Evolutionary conservation across 2,888 invertebrate genomes (phyloP).

Genomic region (Lithophane ornitopus): DNA sequence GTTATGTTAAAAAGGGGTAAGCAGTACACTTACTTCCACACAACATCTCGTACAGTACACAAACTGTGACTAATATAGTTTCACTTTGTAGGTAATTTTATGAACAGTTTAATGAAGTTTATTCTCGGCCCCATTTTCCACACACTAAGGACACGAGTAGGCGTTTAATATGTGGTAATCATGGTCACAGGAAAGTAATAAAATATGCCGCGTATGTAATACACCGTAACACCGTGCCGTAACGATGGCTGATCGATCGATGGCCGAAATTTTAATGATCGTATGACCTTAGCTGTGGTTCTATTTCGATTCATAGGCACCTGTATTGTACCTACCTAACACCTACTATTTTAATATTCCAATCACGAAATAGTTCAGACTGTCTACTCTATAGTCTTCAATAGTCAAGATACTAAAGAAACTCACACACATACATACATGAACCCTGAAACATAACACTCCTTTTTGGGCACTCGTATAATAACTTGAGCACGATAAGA

Average conservation of each 20-base stretch:
- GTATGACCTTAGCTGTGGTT: slow-evolving; percentile 36
- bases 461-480: no score
- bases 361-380: slow-evolving; percentile 13
- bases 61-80: background rate
- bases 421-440: no score
- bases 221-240: slow-evolving; percentile 25
- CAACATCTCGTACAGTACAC: background rate
- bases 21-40: background rate
- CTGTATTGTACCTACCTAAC: slow-evolving; percentile 8
- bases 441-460: no score
- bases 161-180: slow-evolving; percentile 53
- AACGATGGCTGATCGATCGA: slow-evolving; percentile 53
- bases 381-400: background rate
- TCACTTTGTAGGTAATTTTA: slow-evolving; percentile 7
- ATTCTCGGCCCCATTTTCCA: slow-evolving; percentile 21
- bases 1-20: background rate
- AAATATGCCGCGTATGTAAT: slow-evolving; percentile 47
- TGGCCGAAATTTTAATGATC: slow-evolving; percentile 59
- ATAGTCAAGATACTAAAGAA: no score
- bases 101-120: slow-evolving; percentile 29
- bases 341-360: slow-evolving; percentile 37
- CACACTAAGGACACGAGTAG: slow-evolving; percentile 43
- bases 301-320: slow-evolving; percentile 38
- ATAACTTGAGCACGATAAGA: no score
- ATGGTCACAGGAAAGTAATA: slow-evolving; percentile 56